These are phyloP conservation scores for Sialia sialis DNA, from an alignment of 2,113 vertebrate species.

Conservation along the genomic window DNA sequence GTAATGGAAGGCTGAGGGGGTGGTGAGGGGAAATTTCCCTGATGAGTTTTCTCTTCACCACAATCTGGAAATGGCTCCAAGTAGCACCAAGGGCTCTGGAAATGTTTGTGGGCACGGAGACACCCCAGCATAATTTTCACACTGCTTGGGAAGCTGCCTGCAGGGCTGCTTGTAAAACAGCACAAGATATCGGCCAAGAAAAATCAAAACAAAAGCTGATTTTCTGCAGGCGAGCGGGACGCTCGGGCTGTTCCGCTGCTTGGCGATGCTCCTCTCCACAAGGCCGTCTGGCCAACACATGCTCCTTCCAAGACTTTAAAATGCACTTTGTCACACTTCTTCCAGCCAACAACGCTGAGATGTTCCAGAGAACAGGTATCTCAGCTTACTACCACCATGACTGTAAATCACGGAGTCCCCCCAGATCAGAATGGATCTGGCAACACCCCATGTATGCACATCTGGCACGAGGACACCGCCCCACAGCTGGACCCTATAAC, in stretches of 20 bases:
- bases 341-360: neutral
- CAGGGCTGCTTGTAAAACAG: neutral
- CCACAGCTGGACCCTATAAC: neutral
- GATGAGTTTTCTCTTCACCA: neutral
- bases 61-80: neutral
- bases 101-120: neutral
- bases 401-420: neutral
- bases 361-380: neutral
- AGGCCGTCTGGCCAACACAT: conserved; percentile 26
- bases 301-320: conserved; percentile 21
- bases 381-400: neutral
- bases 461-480: neutral
- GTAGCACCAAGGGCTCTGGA: neutral
- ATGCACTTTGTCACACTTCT: neutral
- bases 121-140: neutral
- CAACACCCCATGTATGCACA: neutral
- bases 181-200: neutral
- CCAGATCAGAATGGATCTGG: neutral
- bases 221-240: neutral
- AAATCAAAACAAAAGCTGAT: conserved; percentile 20
- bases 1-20: neutral
- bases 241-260: neutral
- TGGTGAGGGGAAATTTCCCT: neutral
- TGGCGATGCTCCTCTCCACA: neutral
- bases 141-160: neutral